Base-by-base conservation (phyloP, 1,140 invertebrate species). In the Tetramorium simillimum region DNA sequence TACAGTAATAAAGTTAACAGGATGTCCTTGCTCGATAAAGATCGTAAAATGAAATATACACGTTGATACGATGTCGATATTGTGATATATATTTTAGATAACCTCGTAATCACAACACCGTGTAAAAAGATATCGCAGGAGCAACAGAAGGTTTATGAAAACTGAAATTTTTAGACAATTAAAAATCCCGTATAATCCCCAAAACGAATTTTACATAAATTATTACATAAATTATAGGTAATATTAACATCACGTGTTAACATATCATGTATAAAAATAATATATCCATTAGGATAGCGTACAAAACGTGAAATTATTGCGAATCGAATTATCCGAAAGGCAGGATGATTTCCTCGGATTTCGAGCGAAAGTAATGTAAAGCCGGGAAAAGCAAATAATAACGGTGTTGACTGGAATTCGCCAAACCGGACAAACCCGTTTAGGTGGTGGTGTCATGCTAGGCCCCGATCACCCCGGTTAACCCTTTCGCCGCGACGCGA, bases 371-470 rank as follows among this genome's bases (percentile, higher is more conserved):
- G 69, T 73, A 73, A 84, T 46, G 53, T 53, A 81, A 81, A 53
- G 49, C 21, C 24, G 53, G 80, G 69, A 73, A 84, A 84, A 84
- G 80, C 69, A 70, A 73, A 84, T 84, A 73, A 84, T 84, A 84
- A 84, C 80, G 67, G 65, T 84, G 69, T 62, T 75, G 80, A 60
- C 40, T 60, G 69, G 69, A 73, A 75, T 84, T 56, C 72, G 69
- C 80, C 67, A 73, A 84, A 84, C 67, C 80, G 80, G 80, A 84
- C 53, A 73, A 84, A 84, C 69, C 56, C 80, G 80, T 84, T 84
- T 84, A 84, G 67, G 24, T 53, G 67, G 51, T 60, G 69, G 69
- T 84, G 69, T 84, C 80, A 62, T 40, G 53, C 14, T 73, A 73
- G 16, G 12, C 10, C 10, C 67, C 53, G 56, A 72, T 82, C 67